A percentile compares a stretch with the other conserved stretches of the same genome.
Evolutionary conservation across 2,797 vertebrate species (phyloP).

Genomic region (Tachyglossus aculeatus): DNA sequence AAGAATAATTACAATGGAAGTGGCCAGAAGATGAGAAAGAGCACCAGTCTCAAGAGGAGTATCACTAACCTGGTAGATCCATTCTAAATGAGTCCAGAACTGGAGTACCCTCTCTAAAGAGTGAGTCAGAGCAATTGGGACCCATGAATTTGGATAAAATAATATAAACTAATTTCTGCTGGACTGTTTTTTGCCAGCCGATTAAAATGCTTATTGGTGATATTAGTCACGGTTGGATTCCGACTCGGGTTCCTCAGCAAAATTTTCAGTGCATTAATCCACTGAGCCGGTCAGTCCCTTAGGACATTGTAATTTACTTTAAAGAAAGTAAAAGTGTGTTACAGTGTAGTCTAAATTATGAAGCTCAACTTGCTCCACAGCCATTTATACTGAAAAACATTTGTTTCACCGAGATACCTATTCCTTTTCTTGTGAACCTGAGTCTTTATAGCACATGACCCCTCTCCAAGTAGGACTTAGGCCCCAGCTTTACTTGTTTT

Average conservation of each 20-base stretch:
- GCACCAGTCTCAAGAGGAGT: no score
- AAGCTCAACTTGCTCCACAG: background rate
- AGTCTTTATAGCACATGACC: background rate
- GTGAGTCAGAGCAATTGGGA: background rate
- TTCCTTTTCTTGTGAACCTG: background rate
- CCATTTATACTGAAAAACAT: background rate
- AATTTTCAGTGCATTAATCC: background rate
- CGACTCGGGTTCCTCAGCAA: background rate
- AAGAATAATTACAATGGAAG: no score
- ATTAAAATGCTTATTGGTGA: constrained; percentile 24
- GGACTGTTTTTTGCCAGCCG: background rate
- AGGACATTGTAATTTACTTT: constrained; percentile 13
- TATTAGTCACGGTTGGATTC: background rate
- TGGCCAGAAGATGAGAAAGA: no score
- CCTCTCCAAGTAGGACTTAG: background rate
- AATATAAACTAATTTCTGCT: background rate
- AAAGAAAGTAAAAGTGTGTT: constrained; percentile 19
- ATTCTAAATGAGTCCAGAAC: background rate
- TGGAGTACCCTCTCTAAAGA: background rate
- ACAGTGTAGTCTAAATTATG: background rate
- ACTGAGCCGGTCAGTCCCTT: constrained; percentile 8
- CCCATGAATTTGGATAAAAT: background rate
- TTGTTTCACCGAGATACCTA: background rate
- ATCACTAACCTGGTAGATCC: no score
- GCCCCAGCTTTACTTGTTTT: no score